These are phyloP conservation scores for Drosophila helvetica DNA, from an alignment of 2,888 invertebrate species.

Conservation along the genomic window DNA sequence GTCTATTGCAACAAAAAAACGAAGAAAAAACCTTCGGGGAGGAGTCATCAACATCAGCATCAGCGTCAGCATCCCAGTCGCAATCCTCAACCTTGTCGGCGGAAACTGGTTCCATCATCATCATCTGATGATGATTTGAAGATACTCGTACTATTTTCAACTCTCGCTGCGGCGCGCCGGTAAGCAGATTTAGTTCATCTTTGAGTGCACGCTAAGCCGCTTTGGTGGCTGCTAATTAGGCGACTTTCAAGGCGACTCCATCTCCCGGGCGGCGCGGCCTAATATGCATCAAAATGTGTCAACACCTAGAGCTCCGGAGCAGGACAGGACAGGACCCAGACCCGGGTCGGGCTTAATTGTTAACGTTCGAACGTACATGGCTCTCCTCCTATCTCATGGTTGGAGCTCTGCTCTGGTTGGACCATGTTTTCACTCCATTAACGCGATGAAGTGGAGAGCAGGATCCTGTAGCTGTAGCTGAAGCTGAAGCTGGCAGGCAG, in stretches of 20 bases:
- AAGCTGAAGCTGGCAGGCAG: background rate
- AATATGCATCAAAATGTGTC: slow-evolving; percentile 79
- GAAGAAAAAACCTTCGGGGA: slow-evolving; percentile 61
- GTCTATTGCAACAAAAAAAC: slow-evolving; percentile 77
- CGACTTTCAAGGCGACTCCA: slow-evolving; percentile 63
- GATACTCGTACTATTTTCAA: slow-evolving; percentile 11
- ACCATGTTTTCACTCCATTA: slow-evolving; percentile 77
- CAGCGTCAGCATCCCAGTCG: slow-evolving; percentile 15
- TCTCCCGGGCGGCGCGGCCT: slow-evolving; percentile 37
- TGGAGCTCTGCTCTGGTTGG: slow-evolving; percentile 6
- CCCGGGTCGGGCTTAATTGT: slow-evolving; percentile 69
- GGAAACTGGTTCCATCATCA: slow-evolving; percentile 49
- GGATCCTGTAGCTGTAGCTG: slow-evolving; percentile 48
- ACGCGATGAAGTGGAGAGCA: slow-evolving; percentile 63
- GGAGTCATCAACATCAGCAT: slow-evolving; percentile 49
- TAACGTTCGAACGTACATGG: slow-evolving; percentile 47
- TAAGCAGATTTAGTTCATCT: slow-evolving; percentile 76
- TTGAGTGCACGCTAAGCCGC: slow-evolving; percentile 64
- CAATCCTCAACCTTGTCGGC: slow-evolving; percentile 5
- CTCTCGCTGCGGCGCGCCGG: slow-evolving; percentile 22
- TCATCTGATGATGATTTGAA: slow-evolving; percentile 6
- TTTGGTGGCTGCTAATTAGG: slow-evolving; percentile 74
- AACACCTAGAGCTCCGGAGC: slow-evolving; percentile 63
- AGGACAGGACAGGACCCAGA: background rate
- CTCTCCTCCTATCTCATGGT: background rate